phyloP scores from a whole-genome alignment of 35 echinoderm and acorn worm genomes.

The Apostichopus parvimensis region DNA sequence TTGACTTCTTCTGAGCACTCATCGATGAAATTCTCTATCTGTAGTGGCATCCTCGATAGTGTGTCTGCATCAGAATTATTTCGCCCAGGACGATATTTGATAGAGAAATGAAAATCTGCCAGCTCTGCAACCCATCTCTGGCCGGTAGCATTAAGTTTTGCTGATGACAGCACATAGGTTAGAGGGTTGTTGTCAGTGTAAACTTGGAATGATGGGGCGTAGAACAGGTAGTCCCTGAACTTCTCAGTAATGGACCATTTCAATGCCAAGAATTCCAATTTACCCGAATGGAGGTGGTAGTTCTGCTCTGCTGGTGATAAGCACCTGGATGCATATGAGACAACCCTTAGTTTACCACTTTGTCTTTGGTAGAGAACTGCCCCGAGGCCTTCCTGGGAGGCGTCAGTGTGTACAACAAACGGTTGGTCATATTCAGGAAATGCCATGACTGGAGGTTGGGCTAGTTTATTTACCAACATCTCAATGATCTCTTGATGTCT shows the following conservation, averaged over 20 bases:
- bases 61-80: slow-evolving; percentile 49
- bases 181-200: slow-evolving; percentile 82
- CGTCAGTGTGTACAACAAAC: slow-evolving; percentile 55
- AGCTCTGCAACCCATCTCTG: slow-evolving; percentile 68
- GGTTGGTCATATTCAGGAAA: slow-evolving; percentile 44
- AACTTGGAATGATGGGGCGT: slow-evolving; percentile 36
- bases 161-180: slow-evolving; percentile 64
- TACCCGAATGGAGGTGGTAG: too few relatives aligned
- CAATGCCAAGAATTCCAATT: background rate
- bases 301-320: too few relatives aligned
- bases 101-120: slow-evolving; percentile 55
- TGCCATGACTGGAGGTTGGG: slow-evolving; percentile 56
- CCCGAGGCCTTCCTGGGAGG: slow-evolving; percentile 48
- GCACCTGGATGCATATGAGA: slow-evolving; percentile 5
- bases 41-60: slow-evolving; percentile 17
- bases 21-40: background rate
- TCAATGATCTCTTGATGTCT: slow-evolving; percentile 40
- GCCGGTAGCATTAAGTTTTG: slow-evolving; percentile 61
- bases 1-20: background rate
- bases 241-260: slow-evolving; percentile 62
- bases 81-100: slow-evolving; percentile 52
- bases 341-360: background rate
- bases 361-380: background rate
- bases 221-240: slow-evolving; percentile 49
- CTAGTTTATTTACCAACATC: slow-evolving; percentile 27